Evolutionary conservation across 2,888 invertebrate species (phyloP), one percentile per base, ranked within the genome.

Genomic region (Chloromyia formosa): DNA sequence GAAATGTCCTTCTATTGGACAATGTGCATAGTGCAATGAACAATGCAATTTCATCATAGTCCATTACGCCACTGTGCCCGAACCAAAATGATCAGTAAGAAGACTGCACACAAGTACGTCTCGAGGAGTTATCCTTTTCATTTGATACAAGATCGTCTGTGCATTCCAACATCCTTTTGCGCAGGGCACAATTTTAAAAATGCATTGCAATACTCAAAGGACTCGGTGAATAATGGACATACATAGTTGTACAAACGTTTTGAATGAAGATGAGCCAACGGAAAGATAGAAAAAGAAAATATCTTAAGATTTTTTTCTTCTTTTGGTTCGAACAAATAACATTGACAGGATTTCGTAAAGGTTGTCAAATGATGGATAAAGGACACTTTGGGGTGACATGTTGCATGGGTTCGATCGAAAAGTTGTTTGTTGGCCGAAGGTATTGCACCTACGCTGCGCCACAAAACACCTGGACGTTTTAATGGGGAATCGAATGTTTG

Each of bases 191-290:
- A n/a, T 16, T 20, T 64, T 42, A 27, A n/a, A 9, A 64, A 18
- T 56, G n/a, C 14, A n/a, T 16, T 71, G 58, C 58, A 56, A 54
- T 56, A 42, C 16, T 23, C 12, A 3, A 14, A 22, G 54, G 18
- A 56, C 23, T 35, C 56, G 42, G 56, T 40, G 27, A 69, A 69
- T 54, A 69, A 69, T 54, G 56, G 54, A 54, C 27, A 56, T 2
- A 35, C 2, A 54, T 10, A 40, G 56, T 56, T 71, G 58, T 71
- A 40, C 71, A 58, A 71, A 56, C 45, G 56, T 40, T 71, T 66
- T 71, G 71, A 71, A 71, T 56, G 71, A 58, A 54, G 56, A 40
- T 56, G 58, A 53, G 54, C 23, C 23, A 69, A 69, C 18, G 53
- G 66, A 42, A 45, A 22, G n/a, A 61, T 18, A 20, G 16, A 40